A percentile compares a stretch with the other conserved stretches of the same genome.
These are phyloP conservation scores for Eueides isabella DNA, from an alignment of 1,140 invertebrate genomes.

Conservation along the genomic window DNA sequence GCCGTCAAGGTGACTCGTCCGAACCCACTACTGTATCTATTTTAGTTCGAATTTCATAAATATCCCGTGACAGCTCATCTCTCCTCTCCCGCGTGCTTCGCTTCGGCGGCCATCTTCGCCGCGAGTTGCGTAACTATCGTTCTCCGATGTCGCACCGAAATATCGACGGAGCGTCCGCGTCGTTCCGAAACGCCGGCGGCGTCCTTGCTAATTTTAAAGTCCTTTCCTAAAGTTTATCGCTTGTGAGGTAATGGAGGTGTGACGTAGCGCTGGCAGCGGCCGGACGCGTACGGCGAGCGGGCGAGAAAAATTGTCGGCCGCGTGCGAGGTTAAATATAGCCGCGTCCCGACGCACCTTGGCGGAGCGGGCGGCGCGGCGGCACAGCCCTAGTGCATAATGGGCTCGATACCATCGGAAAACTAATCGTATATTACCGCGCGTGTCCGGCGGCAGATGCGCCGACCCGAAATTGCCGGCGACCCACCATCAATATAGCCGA, in stretches of 20 bases:
- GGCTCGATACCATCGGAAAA: constrained; percentile 61
- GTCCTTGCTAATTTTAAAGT: constrained; percentile 81
- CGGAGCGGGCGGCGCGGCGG: constrained; percentile 42
- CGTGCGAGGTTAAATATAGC: constrained; percentile 66
- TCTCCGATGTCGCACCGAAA: constrained; percentile 61
- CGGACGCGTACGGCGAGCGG: constrained; percentile 60
- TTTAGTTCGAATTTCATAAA: constrained; percentile 81
- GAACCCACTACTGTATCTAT: constrained; percentile 75
- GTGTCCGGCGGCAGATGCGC: constrained; percentile 69
- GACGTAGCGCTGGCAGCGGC: constrained; percentile 71
- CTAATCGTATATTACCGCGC: constrained; percentile 77
- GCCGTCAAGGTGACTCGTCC: constrained; percentile 78
- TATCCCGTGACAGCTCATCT: constrained; percentile 79
- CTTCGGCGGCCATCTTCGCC: constrained; percentile 68
- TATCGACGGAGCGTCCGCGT: constrained; percentile 44
- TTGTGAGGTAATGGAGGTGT: constrained; percentile 76
- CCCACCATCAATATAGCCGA: constrained; percentile 73
- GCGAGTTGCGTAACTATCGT: constrained; percentile 69
- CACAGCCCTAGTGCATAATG: constrained; percentile 49
- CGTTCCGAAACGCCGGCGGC: constrained; percentile 52
- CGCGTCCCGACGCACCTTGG: constrained; percentile 62
- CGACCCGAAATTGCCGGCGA: constrained; percentile 72
- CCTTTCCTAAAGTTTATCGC: constrained; percentile 76
- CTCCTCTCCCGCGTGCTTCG: constrained; percentile 73
- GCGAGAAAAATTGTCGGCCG: constrained; percentile 58